Conservation (phyloP, 2,888 invertebrate species). For the Pyrochroa serraticornis region DNA sequence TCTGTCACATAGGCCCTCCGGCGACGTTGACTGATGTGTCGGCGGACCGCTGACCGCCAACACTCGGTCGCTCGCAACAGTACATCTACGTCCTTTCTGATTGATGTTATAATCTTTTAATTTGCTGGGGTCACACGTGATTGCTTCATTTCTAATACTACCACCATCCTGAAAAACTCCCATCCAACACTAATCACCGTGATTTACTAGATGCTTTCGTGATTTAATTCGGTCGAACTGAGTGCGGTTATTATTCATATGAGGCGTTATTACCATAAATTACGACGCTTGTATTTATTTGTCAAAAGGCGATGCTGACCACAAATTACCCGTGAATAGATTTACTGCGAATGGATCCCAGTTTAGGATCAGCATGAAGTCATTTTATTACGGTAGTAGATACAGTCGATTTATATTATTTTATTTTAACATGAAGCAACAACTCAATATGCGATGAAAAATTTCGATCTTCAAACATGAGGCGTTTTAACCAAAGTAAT, state of each 20-base stretch:
- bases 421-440: too few relatives aligned
- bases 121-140: constrained; percentile 35
- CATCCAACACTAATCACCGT: too few relatives aligned
- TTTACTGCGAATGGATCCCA: too few relatives aligned
- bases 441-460: too few relatives aligned
- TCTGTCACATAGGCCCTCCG: constrained; percentile 45
- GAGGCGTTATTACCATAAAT: not conserved
- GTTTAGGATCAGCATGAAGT: too few relatives aligned
- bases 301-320: not conserved
- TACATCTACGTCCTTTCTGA: constrained; percentile 31
- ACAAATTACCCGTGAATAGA: too few relatives aligned
- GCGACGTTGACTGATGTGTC: constrained; percentile 50
- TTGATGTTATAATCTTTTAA: constrained; percentile 40
- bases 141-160: constrained; percentile 31
- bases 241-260: not conserved
- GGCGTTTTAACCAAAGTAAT: too few relatives aligned
- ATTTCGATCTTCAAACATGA: too few relatives aligned
- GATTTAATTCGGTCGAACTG: not conserved
- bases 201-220: too few relatives aligned
- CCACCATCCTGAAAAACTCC: not conserved
- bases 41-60: constrained; percentile 39
- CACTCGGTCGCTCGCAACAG: constrained; percentile 13
- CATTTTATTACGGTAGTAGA: not conserved
- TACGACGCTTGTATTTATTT: not conserved
- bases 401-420: too few relatives aligned